A percentile compares a stretch with the other conserved stretches of the same genome.
Conservation (phyloP, 2,888 invertebrate species). For the Amorpha juglandis region DNA sequence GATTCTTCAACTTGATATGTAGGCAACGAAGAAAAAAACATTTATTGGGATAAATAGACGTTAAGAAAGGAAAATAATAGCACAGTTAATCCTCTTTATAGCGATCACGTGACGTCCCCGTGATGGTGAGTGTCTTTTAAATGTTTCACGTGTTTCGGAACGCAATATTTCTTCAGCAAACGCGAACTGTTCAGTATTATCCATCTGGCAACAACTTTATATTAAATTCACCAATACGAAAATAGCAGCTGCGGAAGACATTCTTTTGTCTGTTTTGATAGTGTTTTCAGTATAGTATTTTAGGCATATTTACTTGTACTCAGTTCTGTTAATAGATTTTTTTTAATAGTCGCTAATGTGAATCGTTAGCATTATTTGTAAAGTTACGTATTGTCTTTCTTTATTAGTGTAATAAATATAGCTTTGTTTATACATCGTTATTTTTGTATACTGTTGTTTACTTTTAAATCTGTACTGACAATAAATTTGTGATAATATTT, state of each 20-base stretch:
- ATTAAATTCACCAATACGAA: constrained; percentile 9
- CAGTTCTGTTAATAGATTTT: not conserved
- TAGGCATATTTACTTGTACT: not conserved
- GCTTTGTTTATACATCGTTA: no score
- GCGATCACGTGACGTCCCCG: constrained; percentile 11
- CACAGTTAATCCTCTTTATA: not conserved
- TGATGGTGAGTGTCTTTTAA: not conserved
- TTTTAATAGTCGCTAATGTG: not conserved
- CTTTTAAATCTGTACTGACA: no score
- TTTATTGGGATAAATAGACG: not conserved
- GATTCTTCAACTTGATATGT: constrained; percentile 46
- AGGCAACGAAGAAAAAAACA: constrained; percentile 7
- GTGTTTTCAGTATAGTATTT: not conserved
- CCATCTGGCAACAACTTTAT: constrained; percentile 54
- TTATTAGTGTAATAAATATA: no score
- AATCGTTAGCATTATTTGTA: no score
- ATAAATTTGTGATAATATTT: no score
- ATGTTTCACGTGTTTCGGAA: not conserved
- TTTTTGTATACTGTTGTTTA: no score
- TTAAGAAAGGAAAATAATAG: not conserved
- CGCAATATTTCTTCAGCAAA: constrained; percentile 53
- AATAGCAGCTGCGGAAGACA: constrained; percentile 3
- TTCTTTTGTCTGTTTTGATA: not conserved
- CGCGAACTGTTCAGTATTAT: constrained; percentile 55
- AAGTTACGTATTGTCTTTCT: no score